Base-by-base conservation (phyloP, 1,140 invertebrate species). In the Drosophila nigrodunni region DNA sequence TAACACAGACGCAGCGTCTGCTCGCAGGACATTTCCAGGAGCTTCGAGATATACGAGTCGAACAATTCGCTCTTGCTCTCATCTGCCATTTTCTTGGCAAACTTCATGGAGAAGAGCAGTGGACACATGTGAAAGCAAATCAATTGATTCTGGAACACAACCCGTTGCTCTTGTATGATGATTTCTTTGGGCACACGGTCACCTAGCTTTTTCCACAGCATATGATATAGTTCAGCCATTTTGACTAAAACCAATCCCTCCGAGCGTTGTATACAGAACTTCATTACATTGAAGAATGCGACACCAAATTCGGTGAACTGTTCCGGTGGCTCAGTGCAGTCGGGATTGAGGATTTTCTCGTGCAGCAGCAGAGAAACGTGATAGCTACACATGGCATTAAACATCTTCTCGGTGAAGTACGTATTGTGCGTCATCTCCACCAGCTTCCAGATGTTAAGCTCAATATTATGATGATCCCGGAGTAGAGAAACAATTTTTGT, bases 1-100 rank as follows among this genome's bases (percentile, higher is more conserved):
- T 96, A 96, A 34, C 93, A 94, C 3, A 95, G 82, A 58, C 95
- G 93, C 2, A 95, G 93, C 1, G 95, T 95, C 30, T 94, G 93
- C 74, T 94, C 94, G 55, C 94, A 95, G 5, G 94, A 94, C 15
- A 94, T 93, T 21, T 94, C 93, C 44, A 95, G 93, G 7, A 96
- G 77, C 82, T 95, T 96, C 15, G 93, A 93, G 39, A 95, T 86
- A 75, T 94, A 96, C 52, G 94, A 93, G 54, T 95, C 94, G 3
- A 95, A 93, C 8, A 94, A 80, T 68, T 95, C 93, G 5, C 78
- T 77, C 54, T 89, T 94, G 78, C 77, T 88, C n/a, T 78, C 75
- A 15, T 80, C 78, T 34, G 67, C 71, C 55, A 64, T 49, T 35
- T 78, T 49, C 39, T 65, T 44, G 3, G 92, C 93, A 73, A 89